These are phyloP conservation scores for Trematomus loennbergii DNA, from an alignment of 2,113 vertebrate genomes.

Conservation along the genomic window DNA sequence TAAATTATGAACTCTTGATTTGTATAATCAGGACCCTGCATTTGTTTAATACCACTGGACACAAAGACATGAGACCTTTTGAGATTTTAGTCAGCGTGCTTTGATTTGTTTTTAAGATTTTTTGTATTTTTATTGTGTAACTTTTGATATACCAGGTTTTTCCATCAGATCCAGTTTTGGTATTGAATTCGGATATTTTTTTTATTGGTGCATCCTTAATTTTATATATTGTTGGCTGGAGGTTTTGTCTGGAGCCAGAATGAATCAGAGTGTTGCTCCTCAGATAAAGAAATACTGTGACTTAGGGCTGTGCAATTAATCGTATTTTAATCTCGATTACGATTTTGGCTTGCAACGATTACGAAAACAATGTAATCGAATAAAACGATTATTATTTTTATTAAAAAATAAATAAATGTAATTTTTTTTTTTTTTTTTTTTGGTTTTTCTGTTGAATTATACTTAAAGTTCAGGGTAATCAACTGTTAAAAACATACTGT, in stretches of 20 bases:
- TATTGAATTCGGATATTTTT: conserved; percentile 20
- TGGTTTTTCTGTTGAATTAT: no score
- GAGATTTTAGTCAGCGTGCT: conserved; percentile 1
- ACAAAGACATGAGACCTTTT: neutral
- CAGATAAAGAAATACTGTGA: neutral
- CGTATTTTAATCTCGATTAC: no score
- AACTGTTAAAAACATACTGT: no score
- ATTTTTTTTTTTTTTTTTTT: no score
- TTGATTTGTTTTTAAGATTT: conserved; percentile 11
- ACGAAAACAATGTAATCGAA: no score
- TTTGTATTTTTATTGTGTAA: conserved; percentile 39
- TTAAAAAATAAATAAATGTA: no score
- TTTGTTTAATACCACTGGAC: neutral
- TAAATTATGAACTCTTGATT: neutral
- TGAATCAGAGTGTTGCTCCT: neutral
- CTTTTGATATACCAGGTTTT: conserved; percentile 29
- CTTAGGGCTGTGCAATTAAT: no score
- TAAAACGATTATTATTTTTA: no score
- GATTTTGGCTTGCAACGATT: no score
- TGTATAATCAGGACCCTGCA: neutral
- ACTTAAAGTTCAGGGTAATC: no score
- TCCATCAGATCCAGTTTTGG: conserved; percentile 4
- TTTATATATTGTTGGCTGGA: conserved; percentile 1
- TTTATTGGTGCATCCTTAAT: conserved; percentile 16
- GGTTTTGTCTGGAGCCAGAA: conserved; percentile 4